Conservation (phyloP, 2,797 vertebrate genomes). For the Chiroxiphia lanceolata region DNA sequence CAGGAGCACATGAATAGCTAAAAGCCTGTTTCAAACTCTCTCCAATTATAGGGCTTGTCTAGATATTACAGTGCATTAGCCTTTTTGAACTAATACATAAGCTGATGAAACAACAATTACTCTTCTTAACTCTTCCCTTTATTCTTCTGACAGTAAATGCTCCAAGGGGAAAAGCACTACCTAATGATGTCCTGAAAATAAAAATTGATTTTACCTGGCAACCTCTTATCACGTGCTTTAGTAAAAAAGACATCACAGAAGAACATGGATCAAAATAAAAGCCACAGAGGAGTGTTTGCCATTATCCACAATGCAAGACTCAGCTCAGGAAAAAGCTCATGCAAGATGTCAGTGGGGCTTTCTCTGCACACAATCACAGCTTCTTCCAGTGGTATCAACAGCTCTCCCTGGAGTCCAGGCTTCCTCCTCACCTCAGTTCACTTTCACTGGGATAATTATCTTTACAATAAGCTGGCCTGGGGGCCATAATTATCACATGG, state of each 20-base stretch:
- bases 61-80: slow-evolving; percentile 35
- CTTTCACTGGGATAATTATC: not conserved
- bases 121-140: not conserved
- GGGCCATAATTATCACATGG: not conserved
- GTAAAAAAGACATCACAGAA: not conserved
- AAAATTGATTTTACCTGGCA: not conserved
- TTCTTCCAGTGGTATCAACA: not conserved
- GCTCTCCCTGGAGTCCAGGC: not conserved
- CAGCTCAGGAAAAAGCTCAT: not conserved
- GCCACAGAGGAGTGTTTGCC: not conserved
- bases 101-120: slow-evolving; percentile 37
- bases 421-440: not conserved
- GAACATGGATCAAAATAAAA: not conserved
- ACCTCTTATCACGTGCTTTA: accelerated
- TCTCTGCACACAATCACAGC: not conserved
- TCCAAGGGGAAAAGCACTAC: not conserved
- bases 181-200: not conserved
- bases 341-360: not conserved
- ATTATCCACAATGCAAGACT: not conserved
- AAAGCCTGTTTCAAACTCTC: slow-evolving; percentile 14
- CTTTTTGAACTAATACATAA: slow-evolving; percentile 6
- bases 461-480: not conserved
- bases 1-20: not conserved
- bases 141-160: not conserved
- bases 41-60: not conserved